Percentiles rank a stretch among this genome's conserved stretches.
These are phyloP conservation scores for Gastrophysa polygoni DNA, from an alignment of 2,888 invertebrate genomes.

Conservation along the genomic window DNA sequence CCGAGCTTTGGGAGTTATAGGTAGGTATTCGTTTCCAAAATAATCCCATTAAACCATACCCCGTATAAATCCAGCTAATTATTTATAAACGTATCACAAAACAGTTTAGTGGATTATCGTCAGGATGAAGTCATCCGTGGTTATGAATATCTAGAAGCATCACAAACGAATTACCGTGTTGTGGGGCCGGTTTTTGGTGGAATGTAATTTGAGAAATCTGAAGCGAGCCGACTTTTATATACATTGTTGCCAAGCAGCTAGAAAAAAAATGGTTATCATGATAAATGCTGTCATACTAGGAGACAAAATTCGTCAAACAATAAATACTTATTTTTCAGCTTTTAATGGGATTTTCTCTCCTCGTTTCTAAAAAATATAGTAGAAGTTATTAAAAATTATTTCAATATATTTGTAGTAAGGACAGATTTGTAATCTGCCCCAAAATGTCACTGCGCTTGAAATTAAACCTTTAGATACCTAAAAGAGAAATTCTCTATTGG, in stretches of 20 bases:
- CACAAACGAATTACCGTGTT: constrained; percentile 34
- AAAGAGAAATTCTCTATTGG: too few species aligned
- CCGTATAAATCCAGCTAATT: constrained; percentile 24
- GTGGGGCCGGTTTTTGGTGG: constrained; percentile 34
- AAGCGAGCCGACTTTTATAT: constrained; percentile 12
- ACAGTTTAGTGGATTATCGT: constrained; percentile 30
- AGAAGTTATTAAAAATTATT: too few species aligned
- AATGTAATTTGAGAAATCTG: constrained; percentile 34
- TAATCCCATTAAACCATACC: constrained; percentile 21
- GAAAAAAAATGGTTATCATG: background rate
- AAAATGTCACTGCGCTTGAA: too few species aligned
- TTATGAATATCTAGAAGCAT: constrained; percentile 37
- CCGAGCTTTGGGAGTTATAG: background rate
- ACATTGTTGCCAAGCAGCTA: constrained; percentile 14
- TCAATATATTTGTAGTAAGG: too few species aligned
- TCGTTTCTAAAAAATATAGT: too few species aligned
- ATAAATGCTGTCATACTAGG: background rate
- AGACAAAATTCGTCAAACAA: background rate
- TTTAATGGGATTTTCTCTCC: too few species aligned
- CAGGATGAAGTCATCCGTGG: constrained; percentile 36
- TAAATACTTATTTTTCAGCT: too few species aligned
- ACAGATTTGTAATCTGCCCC: too few species aligned
- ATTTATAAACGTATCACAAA: constrained; percentile 24
- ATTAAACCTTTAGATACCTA: too few species aligned
- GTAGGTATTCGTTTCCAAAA: constrained; percentile 10